Evolutionary conservation across 2,113 vertebrate genomes (phyloP).

Genomic region (Grus americana): DNA sequence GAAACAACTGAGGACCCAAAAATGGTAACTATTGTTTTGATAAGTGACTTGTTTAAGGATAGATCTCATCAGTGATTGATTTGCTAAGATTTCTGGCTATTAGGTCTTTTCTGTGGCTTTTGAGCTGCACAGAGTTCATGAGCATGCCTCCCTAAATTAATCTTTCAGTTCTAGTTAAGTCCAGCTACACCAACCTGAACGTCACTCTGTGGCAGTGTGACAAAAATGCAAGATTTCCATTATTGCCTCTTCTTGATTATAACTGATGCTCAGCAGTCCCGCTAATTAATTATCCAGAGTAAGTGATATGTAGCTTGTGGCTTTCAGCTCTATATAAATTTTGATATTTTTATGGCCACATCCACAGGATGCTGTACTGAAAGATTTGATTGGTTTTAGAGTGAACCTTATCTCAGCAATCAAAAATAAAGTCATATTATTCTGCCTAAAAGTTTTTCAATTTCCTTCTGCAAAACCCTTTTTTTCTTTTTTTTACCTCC

Average conservation of each 20-base stretch:
- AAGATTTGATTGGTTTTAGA: not conserved
- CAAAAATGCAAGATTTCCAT: not conserved
- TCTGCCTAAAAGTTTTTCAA: not conserved
- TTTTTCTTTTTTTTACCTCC: not conserved
- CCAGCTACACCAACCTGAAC: not conserved
- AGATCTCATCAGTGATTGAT: fast-evolving
- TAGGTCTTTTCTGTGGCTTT: not conserved
- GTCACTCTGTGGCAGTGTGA: not conserved
- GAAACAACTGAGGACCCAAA: not conserved
- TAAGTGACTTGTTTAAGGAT: not conserved
- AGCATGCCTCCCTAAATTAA: not conserved
- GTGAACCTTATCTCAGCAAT: not conserved
- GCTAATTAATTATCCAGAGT: not conserved
- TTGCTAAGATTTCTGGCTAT: not conserved
- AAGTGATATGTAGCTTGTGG: not conserved
- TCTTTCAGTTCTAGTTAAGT: not conserved
- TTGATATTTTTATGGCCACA: not conserved
- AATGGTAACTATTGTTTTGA: not conserved
- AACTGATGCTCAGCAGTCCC: not conserved
- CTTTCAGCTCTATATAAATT: not conserved
- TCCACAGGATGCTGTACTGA: not conserved
- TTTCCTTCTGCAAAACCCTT: not conserved
- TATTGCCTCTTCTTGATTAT: not conserved
- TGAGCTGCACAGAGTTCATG: not conserved
- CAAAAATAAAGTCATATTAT: not conserved